Base-by-base conservation (phyloP, 2,113 vertebrate genomes). In the Riparia riparia region DNA sequence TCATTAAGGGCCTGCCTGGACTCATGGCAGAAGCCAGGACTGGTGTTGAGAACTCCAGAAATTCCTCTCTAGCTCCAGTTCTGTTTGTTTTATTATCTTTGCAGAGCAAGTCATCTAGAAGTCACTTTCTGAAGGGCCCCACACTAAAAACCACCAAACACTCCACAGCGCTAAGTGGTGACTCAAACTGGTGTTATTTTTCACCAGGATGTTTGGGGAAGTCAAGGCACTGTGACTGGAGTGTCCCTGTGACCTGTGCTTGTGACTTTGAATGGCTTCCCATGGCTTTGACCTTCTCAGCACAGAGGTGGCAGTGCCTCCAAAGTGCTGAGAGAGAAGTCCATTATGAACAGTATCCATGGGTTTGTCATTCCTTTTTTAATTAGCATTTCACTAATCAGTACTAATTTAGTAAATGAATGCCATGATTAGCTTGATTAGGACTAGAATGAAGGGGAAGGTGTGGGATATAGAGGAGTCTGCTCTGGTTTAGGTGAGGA, bases 61-160 rank as follows among this genome's bases (percentile, higher is more conserved):
- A 95, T 96, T 82, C 94, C 96, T 92, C 86, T 95, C 39, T 41
- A 90, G 66, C 49, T 82, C 29, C 54, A 53, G 7, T 86, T 90
- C 51, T 96, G 63, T 97, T 97, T 97, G 88, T 68, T 97, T 95
- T 95, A 85, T 51, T 70, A 63, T 58, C 90, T 91, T 87, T 87
- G 81, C 50, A 57, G 84, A 94, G 31, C 37, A 95, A 86, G 56
- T 64, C 72, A 54, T 47, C 86, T 61, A 84, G 69, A 89, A 94
- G 90, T 90, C 7, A 5, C 68, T 72, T 82, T 93, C 82, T 90
- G 87, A 96, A 96, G 92, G 69, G 71, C 84, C 53, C 51, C 8
- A 3, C 44, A 14, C 61, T 90, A 19, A 85, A 93, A 95, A 86
- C 0, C 77, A 73, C 87, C 87, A 58, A 96, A 83, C 84, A 82